phyloP scores from a whole-genome alignment of 2,797 vertebrate species.

The Spinus olivaceus region DNA sequence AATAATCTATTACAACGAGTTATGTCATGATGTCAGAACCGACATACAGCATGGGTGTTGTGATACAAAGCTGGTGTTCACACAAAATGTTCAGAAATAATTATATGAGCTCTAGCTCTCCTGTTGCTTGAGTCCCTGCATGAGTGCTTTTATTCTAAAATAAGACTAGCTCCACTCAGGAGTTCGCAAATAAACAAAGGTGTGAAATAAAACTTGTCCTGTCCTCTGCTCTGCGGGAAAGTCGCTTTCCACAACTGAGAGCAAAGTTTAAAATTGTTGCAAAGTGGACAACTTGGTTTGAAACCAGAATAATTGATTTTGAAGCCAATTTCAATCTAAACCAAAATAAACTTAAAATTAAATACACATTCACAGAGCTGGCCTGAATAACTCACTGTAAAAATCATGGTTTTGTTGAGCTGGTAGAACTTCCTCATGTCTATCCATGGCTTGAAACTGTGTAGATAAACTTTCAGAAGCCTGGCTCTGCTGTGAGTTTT shows the following conservation, averaged over 20 bases:
- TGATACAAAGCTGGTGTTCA: neutral
- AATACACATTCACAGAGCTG: neutral
- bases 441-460: neutral
- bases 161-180: neutral
- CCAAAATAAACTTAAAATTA: neutral
- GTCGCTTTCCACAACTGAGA: neutral
- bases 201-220: constrained; percentile 15
- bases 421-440: neutral
- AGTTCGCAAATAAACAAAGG: neutral
- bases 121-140: neutral
- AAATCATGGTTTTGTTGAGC: neutral
- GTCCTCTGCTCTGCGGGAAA: neutral
- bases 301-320: neutral
- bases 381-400: neutral
- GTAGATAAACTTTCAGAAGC: neutral
- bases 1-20: neutral
- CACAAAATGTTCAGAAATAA: neutral
- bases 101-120: neutral
- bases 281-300: neutral
- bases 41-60: neutral
- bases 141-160: constrained; percentile 1
- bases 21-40: neutral
- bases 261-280: neutral
- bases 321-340: neutral
- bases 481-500: neutral